A percentile compares a stretch with the other conserved stretches of the same genome.
Conservation (phyloP, 2,797 vertebrate species). For the Merluccius polli region DNA sequence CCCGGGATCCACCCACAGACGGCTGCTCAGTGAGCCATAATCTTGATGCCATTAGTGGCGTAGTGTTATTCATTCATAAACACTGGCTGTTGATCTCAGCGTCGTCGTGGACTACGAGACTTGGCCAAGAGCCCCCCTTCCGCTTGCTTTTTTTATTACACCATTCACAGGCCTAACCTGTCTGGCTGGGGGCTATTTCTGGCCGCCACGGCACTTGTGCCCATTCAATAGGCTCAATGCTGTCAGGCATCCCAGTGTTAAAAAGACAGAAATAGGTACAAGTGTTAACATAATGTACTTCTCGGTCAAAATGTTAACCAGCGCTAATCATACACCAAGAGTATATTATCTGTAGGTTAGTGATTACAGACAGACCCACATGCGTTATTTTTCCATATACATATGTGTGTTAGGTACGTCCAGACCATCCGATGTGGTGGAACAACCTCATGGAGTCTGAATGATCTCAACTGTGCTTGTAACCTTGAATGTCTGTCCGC, state of each 20-base stretch:
- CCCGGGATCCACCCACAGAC: conserved; percentile 35
- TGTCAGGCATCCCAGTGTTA: conserved; percentile 49
- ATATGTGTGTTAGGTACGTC: too few relatives aligned
- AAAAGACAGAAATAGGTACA: conserved; percentile 27
- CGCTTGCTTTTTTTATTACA: conserved; percentile 50
- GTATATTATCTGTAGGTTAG: background rate
- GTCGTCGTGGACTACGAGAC: conserved; percentile 51
- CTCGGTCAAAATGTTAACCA: conserved; percentile 25
- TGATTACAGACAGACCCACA: background rate
- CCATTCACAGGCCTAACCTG: conserved; percentile 59
- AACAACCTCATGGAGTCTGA: conserved; percentile 13
- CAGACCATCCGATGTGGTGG: too few relatives aligned
- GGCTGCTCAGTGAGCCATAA: conserved; percentile 41
- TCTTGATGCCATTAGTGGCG: conserved; percentile 49
- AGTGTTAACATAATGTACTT: conserved; percentile 17
- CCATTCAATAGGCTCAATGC: conserved; percentile 53
- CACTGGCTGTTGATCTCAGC: conserved; percentile 51
- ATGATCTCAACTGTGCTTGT: conserved; percentile 33
- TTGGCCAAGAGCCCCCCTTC: conserved; percentile 56
- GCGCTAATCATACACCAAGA: conserved; percentile 2
- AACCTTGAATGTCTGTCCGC: conserved; percentile 31
- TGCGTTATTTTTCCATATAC: background rate
- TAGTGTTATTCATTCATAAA: conserved; percentile 67
- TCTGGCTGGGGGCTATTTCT: conserved; percentile 67
- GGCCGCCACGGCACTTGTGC: conserved; percentile 52